Evolutionary conservation across 1,140 invertebrate species (phyloP), one percentile per base, ranked within the genome.

Genomic region (Drosophila triauraria): DNA sequence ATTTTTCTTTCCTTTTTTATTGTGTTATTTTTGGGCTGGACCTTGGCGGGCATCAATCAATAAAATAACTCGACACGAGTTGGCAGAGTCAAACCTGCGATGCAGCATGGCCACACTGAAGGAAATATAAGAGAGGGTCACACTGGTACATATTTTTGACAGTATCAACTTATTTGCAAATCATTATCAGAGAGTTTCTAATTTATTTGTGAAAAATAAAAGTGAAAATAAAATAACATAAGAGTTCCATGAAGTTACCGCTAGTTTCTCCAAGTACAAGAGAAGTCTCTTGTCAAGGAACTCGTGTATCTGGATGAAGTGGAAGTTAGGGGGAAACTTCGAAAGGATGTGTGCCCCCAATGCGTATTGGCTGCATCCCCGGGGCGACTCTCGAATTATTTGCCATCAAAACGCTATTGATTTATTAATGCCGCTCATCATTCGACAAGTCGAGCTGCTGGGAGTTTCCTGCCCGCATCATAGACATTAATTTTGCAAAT

Each of bases 381-480:
- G 40, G 23, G 50, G 47, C 59, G 32, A 40, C 74, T 68, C 71
- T 83, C 56, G 69, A 68, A 88, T 88, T 75, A 88, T 87, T 87
- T 62, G 68, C 77, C 85, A 90, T 88, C 85, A 75, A 84, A 84
- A 78, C 69, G 63, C 68, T 90, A 78, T 88, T 88, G 84, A 87
- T 80, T 80, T 87, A 88, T 87, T 87, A 75, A 75, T 87, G 80
- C 35, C 78, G 65, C 74, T 69, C 74, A 81, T 85, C 78, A 58
- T 72, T 81, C 62, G 67, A 77, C 78, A 72, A 60, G 48, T 64
- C 17, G 54, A 23, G 32, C 43, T 38, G 40, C 32, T 40, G 35
- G 43, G 27, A 50, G 42, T 42, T 43, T 40, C 35, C 46, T 43
- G 35, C 44, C 69, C 78, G 35, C 75, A 76, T 58, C 61, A 32